Evolutionary conservation across 2,797 vertebrate genomes (phyloP).

Genomic region (Lacerta bilineata): DNA sequence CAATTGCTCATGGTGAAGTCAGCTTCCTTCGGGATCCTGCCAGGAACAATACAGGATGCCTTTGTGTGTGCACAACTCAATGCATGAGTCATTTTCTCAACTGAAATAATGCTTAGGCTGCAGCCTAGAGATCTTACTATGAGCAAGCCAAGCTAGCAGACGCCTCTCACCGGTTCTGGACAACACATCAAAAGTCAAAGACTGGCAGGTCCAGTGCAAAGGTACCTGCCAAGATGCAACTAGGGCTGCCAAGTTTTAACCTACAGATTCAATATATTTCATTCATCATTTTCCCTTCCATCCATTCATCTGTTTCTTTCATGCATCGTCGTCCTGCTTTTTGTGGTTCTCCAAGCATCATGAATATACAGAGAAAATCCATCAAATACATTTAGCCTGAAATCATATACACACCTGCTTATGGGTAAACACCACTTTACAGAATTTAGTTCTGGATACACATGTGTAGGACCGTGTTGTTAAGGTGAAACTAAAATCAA

Average conservation of each 20-base stretch:
- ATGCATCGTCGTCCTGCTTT: neutral
- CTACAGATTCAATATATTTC: neutral
- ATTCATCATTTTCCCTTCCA: neutral
- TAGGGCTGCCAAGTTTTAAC: neutral
- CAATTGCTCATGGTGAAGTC: slow-evolving; percentile 58
- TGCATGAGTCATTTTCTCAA: neutral
- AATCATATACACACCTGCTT: neutral
- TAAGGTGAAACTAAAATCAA: neutral
- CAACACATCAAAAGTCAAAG: accelerated
- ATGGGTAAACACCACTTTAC: neutral
- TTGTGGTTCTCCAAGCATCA: no score
- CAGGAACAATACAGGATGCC: slow-evolving; percentile 38
- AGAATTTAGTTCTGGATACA: neutral
- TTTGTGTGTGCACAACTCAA: neutral
- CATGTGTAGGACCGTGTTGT: no score
- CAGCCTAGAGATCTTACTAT: neutral
- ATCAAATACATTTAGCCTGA: neutral
- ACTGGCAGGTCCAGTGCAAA: neutral
- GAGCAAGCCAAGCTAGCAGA: neutral
- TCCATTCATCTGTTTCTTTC: no score
- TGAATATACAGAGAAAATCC: neutral
- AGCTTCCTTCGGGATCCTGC: slow-evolving; percentile 28
- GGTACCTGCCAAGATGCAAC: neutral
- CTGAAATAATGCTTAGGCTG: neutral
- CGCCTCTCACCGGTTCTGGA: neutral